These are phyloP conservation scores for Lutjanus erythropterus DNA, from an alignment of 2,113 vertebrate genomes.

Conservation along the genomic window DNA sequence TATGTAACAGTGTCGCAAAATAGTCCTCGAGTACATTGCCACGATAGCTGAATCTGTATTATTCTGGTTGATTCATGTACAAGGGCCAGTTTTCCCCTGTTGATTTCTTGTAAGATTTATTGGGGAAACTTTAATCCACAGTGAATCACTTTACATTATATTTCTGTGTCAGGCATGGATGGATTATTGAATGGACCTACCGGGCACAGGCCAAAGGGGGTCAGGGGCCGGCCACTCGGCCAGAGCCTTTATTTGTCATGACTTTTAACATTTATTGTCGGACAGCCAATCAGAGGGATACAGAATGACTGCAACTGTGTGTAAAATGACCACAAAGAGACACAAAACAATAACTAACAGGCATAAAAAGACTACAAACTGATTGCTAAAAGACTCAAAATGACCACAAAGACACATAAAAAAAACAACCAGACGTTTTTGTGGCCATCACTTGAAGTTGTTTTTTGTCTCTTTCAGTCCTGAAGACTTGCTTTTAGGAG, in stretches of 20 bases:
- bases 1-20: background rate
- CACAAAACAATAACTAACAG: background rate
- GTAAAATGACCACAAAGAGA: background rate
- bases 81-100: slow-evolving; percentile 1
- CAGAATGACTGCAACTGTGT: background rate
- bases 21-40: background rate
- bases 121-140: background rate
- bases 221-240: too few species aligned
- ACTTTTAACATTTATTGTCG: background rate
- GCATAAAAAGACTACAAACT: background rate
- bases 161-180: slow-evolving; percentile 33
- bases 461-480: background rate
- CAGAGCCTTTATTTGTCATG: background rate
- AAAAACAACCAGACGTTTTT: too few species aligned
- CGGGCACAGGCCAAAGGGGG: background rate
- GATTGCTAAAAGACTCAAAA: background rate
- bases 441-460: background rate
- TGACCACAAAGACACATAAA: background rate
- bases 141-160: slow-evolving; percentile 1
- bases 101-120: background rate
- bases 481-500: background rate
- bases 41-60: background rate
- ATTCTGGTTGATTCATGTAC: background rate
- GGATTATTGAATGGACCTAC: background rate
- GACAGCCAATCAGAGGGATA: background rate